These are phyloP conservation scores for Lochmaea capreae DNA, from an alignment of 2,888 invertebrate species.

Conservation along the genomic window DNA sequence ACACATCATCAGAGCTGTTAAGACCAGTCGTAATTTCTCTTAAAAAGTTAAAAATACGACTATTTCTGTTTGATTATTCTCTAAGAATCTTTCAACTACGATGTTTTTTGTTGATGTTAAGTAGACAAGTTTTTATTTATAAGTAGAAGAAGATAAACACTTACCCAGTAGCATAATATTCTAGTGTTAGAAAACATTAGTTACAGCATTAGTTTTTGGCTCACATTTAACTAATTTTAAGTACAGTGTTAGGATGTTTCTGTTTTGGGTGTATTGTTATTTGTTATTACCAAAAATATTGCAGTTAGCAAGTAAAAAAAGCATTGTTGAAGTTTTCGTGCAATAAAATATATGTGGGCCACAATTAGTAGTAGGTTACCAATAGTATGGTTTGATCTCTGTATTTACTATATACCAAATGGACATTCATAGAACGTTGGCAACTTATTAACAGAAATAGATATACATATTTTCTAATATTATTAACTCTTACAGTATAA, in stretches of 20 bases:
- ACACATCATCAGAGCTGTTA: too few species aligned
- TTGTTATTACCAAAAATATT: slow-evolving; percentile 40
- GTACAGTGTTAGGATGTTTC: slow-evolving; percentile 40
- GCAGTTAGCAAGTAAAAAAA: slow-evolving; percentile 40
- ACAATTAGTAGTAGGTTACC: slow-evolving; percentile 36
- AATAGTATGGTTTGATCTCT: slow-evolving; percentile 24
- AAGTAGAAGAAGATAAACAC: slow-evolving; percentile 21
- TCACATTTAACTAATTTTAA: slow-evolving; percentile 42
- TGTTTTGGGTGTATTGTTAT: slow-evolving; percentile 43
- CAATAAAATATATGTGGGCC: slow-evolving; percentile 44
- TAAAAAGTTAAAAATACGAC: neutral
- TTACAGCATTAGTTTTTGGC: slow-evolving; percentile 42
- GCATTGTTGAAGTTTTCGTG: slow-evolving; percentile 43
- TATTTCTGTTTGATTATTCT: slow-evolving; percentile 14
- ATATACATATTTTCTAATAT: slow-evolving; percentile 2
- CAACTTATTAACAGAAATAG: neutral
- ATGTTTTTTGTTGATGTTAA: slow-evolving; percentile 23
- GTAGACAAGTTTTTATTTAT: slow-evolving; percentile 27
- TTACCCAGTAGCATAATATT: slow-evolving; percentile 36
- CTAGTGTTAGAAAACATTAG: slow-evolving; percentile 39
- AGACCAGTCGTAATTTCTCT: too few species aligned
- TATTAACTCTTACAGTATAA: neutral
- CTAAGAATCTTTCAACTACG: neutral
- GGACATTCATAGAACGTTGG: slow-evolving; percentile 18
- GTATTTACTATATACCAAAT: slow-evolving; percentile 14